Percentiles rank a stretch among this genome's conserved stretches.
Conservation (phyloP, 2,888 invertebrate species). For the Piscicola geometra region DNA sequence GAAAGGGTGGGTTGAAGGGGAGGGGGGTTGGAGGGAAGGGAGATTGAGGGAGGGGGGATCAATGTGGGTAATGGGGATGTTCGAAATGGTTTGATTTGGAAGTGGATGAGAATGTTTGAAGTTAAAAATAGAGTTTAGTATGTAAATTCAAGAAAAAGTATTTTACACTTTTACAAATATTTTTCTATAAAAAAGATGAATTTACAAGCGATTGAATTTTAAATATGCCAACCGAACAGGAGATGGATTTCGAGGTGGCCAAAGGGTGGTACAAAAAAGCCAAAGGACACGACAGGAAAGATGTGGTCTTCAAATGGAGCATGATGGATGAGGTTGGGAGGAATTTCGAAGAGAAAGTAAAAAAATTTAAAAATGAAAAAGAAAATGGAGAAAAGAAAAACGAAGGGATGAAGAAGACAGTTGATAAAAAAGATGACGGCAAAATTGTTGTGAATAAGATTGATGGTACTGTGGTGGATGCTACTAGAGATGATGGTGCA, state of each 20-base stretch:
- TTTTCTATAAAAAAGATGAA: too few relatives aligned
- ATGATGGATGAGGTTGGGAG: slow-evolving; percentile 8
- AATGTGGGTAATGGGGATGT: too few relatives aligned
- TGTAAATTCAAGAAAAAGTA: too few relatives aligned
- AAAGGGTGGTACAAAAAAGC: slow-evolving; percentile 4
- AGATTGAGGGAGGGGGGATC: too few relatives aligned
- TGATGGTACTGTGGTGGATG: background rate
- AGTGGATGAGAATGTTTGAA: too few relatives aligned
- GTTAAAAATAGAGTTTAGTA: too few relatives aligned
- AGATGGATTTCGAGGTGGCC: background rate
- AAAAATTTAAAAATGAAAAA: slow-evolving; percentile 1
- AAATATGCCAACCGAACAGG: too few relatives aligned
- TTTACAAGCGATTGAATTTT: too few relatives aligned
- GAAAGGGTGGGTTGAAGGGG: background rate
- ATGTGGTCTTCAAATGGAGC: background rate
- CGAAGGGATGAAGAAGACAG: background rate
- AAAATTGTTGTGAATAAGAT: background rate
- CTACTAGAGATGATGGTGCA: background rate
- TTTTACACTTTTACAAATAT: background rate
- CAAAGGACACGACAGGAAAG: background rate
- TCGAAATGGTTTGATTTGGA: too few relatives aligned
- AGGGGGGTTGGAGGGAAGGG: too few relatives aligned
- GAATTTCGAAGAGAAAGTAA: background rate
- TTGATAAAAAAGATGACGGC: background rate
- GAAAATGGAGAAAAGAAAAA: background rate